Base-by-base conservation (phyloP, 2,797 vertebrate genomes). In the Chelmon rostratus region DNA sequence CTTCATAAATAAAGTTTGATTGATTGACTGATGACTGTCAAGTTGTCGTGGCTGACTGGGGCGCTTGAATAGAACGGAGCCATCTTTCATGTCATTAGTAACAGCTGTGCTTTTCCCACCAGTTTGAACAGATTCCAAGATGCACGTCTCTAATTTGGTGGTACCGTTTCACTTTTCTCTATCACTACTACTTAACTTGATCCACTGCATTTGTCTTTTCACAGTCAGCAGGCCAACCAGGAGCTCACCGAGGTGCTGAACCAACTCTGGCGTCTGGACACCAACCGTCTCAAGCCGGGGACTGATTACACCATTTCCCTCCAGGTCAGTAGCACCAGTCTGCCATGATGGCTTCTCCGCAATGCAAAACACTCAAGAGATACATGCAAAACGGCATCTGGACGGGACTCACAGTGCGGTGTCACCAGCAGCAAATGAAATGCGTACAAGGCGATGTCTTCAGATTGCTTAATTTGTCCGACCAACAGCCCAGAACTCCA, bases 231-330 rank as follows among this genome's bases (percentile, higher is more conserved):
- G 54, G 83, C 94, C 54, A 89, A 95, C 76, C 75, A 42, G 76
- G 96, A 97, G 71, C 96, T 98, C 76, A 96, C 95, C 5, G 91
- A 94, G 38, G 86, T 97, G 57, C 84, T 98, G 15, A 97, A 82
- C 71, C 84, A 97, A 61, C 86, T 97, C 49, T 97, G 96, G 96
- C 83, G 68, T 33, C 76, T 96, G 63, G 97, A 97, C n/a, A 83
- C 89, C n/a, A 97, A 97, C 84, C 93, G 95, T 3, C 85, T 97
- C n/a, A 84, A 16, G 28, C 95, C 97, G 1, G 96, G 96, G 56
- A 96, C 78, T 11, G 96, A 97, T 85, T 98, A 97, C 86, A 92
- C 63, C 1, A 96, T 97, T 72, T 95, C 94, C 33, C 89, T 94
- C 19, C 97, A 97, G 95, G 97, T 96, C 70, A 71, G 85, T 13